Evolutionary conservation across 2,888 invertebrate species (phyloP).

Genomic region (Parasteatoda lunata): DNA sequence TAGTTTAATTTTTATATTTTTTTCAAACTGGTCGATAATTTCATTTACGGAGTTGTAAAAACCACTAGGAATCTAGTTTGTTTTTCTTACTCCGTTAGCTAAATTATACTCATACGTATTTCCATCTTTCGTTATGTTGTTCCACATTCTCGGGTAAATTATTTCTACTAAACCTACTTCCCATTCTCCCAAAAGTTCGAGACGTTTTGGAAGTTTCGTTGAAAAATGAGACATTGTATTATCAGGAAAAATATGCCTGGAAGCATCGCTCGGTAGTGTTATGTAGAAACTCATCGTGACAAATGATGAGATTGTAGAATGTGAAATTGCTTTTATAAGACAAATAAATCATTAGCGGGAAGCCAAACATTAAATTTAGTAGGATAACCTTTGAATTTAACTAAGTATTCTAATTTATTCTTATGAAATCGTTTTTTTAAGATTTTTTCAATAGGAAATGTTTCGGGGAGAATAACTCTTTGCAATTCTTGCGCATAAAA

Average conservation of each 20-base stretch:
- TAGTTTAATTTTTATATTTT: constrained; percentile 1
- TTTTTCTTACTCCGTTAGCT: not conserved
- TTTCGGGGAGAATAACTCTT: constrained; percentile 14
- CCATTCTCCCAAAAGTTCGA: constrained; percentile 59
- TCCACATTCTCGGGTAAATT: constrained; percentile 62
- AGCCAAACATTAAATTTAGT: constrained; percentile 25
- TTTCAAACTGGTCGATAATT: not conserved
- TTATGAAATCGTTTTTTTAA: no score
- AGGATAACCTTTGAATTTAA: not conserved
- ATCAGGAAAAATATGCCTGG: constrained; percentile 70
- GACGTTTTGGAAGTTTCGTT: constrained; percentile 48
- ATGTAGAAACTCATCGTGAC: constrained; percentile 59
- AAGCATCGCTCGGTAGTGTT: constrained; percentile 70
- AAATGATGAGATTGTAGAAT: not conserved
- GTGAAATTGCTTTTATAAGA: constrained; percentile 10
- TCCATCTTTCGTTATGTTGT: constrained; percentile 12
- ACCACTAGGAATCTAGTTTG: not conserved
- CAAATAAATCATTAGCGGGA: not conserved
- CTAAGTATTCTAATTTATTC: no score
- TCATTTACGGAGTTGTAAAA: constrained; percentile 12
- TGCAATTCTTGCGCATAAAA: constrained; percentile 47
- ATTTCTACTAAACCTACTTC: constrained; percentile 70
- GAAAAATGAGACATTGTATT: constrained; percentile 71
- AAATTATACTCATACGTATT: constrained; percentile 13
- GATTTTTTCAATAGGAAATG: constrained; percentile 2